Base-by-base conservation (phyloP, 2,888 invertebrate genomes). In the Timema cristinae region DNA sequence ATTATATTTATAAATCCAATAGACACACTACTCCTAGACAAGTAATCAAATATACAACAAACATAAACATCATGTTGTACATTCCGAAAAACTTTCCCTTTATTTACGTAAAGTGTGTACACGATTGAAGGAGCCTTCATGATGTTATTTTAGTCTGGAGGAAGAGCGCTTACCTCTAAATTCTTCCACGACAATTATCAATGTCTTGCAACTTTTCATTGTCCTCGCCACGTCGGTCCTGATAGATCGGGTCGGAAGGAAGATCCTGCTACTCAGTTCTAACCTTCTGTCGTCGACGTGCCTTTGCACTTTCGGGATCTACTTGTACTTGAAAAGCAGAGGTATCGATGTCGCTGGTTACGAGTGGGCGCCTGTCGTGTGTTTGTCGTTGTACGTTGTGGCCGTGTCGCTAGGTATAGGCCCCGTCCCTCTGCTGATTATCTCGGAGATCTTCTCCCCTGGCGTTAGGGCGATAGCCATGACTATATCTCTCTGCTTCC, bases 211-310 rank as follows among this genome's bases (percentile, higher is more conserved):
- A 11, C 11, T 71, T 2, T 56, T 69, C 15, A n/a, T 10, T 52
- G 52, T 52, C 11, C 75, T 76, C 66, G 70, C 77, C 49, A 79
- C 80, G 0, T 75, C 77, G 6, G 63, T 78, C 7, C 72, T 80
- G 1, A 79, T 81, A 1, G 86, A 86, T 75, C 79, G 79, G 56
- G 80, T 81, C 15, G 86, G 86, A 2, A 75, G 86, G 63, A 80
- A 82, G 71, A 77, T 81, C 15, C 79, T 86, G 7, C 79, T 86
- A 5, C 77, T 85, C 6, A 72, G 81, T 48, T 84, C 83, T 4
- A 83, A 83, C 51, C 54, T 79, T 5, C 67, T 78, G 1, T 80
- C 81, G 79, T 75, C 76, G 4, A 13, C 80, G 0, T 77, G 79
- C 48, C 73, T 83, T 50, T 67, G 78, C 59, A 75, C 77, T 15